Evolutionary conservation across 2,797 vertebrate genomes (phyloP).

Genomic region (Parotocinclus haroldoi): DNA sequence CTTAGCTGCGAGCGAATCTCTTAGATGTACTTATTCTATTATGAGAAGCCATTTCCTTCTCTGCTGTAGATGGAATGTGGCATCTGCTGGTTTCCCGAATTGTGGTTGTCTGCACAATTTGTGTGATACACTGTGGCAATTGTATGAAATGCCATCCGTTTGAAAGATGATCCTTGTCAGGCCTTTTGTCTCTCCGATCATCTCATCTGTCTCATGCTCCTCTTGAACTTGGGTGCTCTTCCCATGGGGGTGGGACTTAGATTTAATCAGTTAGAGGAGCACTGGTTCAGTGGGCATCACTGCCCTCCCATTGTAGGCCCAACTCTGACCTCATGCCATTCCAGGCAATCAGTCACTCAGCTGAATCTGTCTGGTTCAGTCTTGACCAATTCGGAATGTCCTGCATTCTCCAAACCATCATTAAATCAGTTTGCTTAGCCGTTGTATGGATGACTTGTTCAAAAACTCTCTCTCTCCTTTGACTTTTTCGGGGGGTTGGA

Average conservation of each 20-base stretch:
- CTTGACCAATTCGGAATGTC: conserved; percentile 26
- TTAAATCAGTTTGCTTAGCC: conserved; percentile 42
- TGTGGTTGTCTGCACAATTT: conserved; percentile 60
- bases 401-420: conserved; percentile 25
- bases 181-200: conserved; percentile 37
- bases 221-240: conserved; percentile 59
- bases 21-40: conserved; percentile 56
- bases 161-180: conserved; percentile 62
- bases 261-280: conserved; percentile 56
- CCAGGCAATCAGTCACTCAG: conserved; percentile 68
- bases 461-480: conserved; percentile 8
- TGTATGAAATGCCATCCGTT: conserved; percentile 69
- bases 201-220: conserved; percentile 66
- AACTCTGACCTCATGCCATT: conserved; percentile 61
- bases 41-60: conserved; percentile 63
- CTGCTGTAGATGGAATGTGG: conserved; percentile 47
- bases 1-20: conserved; percentile 57
- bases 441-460: conserved; percentile 14
- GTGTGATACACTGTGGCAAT: conserved; percentile 70
- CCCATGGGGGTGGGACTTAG: conserved; percentile 59
- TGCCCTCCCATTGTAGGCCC: conserved; percentile 47
- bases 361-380: conserved; percentile 55
- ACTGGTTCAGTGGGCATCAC: conserved; percentile 42
- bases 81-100: conserved; percentile 54
- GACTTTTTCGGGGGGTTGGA: conserved; percentile 49